Conservation (phyloP, 1,140 invertebrate genomes). For the Zaprionus gabonicus region DNA sequence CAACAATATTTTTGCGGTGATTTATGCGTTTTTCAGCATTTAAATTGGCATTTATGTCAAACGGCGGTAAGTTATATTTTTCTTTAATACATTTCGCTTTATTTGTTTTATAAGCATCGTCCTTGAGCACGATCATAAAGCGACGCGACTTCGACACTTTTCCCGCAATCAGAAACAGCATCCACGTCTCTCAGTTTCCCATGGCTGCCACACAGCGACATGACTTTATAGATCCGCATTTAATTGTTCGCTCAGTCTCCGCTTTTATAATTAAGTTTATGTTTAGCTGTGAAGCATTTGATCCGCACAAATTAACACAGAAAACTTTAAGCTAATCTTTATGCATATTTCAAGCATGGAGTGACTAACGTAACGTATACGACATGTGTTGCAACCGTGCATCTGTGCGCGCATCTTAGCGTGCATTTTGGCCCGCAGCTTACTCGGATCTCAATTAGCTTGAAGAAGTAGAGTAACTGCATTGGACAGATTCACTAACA, state of each 20-base stretch:
- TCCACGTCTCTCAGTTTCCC: slow-evolving; percentile 50
- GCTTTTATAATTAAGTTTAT: slow-evolving; percentile 13
- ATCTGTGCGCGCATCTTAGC: slow-evolving; percentile 1
- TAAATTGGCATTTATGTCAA: slow-evolving; percentile 83
- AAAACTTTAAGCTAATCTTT: slow-evolving; percentile 1
- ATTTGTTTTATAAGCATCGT: slow-evolving; percentile 78
- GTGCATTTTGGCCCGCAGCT: slow-evolving; percentile 4
- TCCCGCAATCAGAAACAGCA: slow-evolving; percentile 45
- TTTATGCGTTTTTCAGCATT: slow-evolving; percentile 82
- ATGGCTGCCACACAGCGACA: slow-evolving; percentile 50
- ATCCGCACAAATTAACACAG: slow-evolving; percentile 5
- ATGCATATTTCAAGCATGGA: slow-evolving; percentile 8
- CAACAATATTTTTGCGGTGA: slow-evolving; percentile 54
- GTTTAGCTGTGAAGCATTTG: not conserved
- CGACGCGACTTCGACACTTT: slow-evolving; percentile 63
- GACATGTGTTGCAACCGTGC: slow-evolving; percentile 5
- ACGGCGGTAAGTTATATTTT: slow-evolving; percentile 76
- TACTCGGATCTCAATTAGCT: not conserved
- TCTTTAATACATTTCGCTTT: slow-evolving; percentile 75
- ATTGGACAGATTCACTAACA: not conserved
- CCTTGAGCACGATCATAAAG: slow-evolving; percentile 63
- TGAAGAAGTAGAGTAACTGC: not conserved
- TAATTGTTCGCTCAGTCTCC: slow-evolving; percentile 54
- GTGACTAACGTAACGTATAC: slow-evolving; percentile 1
- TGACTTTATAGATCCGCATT: slow-evolving; percentile 24